phyloP scores from a whole-genome alignment of 1,140 invertebrate genomes.

The Aphaenogaster ashmeadi region DNA sequence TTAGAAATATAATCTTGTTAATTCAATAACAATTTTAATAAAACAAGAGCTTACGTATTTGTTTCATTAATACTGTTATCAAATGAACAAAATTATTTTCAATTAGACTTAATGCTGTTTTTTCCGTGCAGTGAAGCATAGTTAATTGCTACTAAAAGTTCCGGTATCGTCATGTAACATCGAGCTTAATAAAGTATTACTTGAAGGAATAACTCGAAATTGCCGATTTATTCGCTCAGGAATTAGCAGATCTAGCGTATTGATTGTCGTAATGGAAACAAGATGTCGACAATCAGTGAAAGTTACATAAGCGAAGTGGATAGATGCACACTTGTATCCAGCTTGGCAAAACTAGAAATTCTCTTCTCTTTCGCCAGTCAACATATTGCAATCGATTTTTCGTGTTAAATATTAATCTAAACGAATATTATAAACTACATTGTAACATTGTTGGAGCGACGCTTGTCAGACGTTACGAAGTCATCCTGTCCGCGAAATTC shows the following conservation, averaged over 20 bases:
- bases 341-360: background rate
- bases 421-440: background rate
- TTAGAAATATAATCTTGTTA: too few species aligned
- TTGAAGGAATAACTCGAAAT: background rate
- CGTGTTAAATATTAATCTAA: background rate
- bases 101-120: too few species aligned
- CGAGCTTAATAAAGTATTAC: constrained; percentile 6
- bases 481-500: background rate
- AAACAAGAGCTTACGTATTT: too few species aligned
- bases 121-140: background rate
- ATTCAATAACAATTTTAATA: too few species aligned
- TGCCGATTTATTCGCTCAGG: background rate
- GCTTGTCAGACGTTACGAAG: background rate
- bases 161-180: background rate
- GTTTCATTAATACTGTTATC: too few species aligned
- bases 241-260: background rate
- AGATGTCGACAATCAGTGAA: background rate
- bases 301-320: constrained; percentile 27
- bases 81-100: too few species aligned
- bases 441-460: background rate
- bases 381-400: constrained; percentile 5
- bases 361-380: background rate
- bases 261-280: background rate
- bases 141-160: background rate
- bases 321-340: background rate